phyloP scores from a whole-genome alignment of 2,888 invertebrate genomes.

The Ophion ventricosus region DNA sequence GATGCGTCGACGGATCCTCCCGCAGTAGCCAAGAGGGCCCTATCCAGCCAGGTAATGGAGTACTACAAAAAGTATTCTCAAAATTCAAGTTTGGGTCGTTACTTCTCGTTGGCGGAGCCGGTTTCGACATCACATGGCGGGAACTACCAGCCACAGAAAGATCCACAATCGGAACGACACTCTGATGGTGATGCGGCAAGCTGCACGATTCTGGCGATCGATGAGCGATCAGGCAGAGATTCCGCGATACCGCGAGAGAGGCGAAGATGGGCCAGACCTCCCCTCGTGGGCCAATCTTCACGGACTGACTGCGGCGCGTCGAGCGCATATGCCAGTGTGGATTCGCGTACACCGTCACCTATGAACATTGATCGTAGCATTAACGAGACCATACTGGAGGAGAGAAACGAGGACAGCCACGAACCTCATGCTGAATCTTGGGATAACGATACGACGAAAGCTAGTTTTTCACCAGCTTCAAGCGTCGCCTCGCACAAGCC shows the following conservation, averaged over 20 bases:
- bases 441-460: conserved; percentile 80
- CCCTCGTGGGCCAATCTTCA: conserved; percentile 80
- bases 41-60: conserved; percentile 84
- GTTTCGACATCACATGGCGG: conserved; percentile 70
- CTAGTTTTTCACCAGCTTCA: conserved; percentile 89
- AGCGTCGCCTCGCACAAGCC: conserved; percentile 90
- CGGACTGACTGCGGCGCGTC: not conserved
- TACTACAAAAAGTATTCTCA: conserved; percentile 89
- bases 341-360: conserved; percentile 71
- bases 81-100: conserved; percentile 88
- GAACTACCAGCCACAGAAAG: conserved; percentile 72
- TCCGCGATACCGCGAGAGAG: conserved; percentile 77
- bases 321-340: conserved; percentile 63
- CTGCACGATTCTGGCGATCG: conserved; percentile 73
- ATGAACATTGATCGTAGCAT: conserved; percentile 68
- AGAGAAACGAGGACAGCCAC: conserved; percentile 71
- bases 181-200: conserved; percentile 58
- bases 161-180: not conserved
- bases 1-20: conserved; percentile 48
- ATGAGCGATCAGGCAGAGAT: conserved; percentile 59
- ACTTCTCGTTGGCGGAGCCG: conserved; percentile 84
- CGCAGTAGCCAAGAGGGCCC: conserved; percentile 66
- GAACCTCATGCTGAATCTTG: conserved; percentile 67
- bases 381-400: conserved; percentile 73
- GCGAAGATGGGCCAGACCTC: conserved; percentile 81